Evolutionary conservation across 2,113 vertebrate genomes (phyloP), one percentile per base, ranked within the genome.

Genomic region (Osmerus eperlanus): DNA sequence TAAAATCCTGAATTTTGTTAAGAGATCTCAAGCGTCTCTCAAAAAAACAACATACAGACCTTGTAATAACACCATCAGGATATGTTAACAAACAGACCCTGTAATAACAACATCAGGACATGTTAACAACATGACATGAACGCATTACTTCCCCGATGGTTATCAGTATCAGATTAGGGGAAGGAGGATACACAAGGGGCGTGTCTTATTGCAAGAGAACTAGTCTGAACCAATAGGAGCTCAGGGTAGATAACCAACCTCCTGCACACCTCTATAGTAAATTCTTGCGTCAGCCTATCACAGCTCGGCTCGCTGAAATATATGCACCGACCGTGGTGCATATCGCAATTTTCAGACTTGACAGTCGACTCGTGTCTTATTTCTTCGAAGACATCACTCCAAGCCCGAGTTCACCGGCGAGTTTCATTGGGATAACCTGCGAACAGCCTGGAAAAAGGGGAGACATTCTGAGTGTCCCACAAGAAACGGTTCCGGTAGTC

Each of bases 281-380:
- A 32, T 14, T 59, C 9, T 64, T 25, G 25, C n/a, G 32, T 54
- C 73, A 79, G 54, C 78, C 76, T 73, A 78, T 78, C 71, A 68
- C n/a, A 28, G 47, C 28, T 51, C 11, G 18, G 4, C 52, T 36
- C 41, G 14, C 15, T 47, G 52, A 71, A 68, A 75, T 75, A 79
- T 79, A 79, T 78, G 53, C 15, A 67, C 73, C 69, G 73, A 67
- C 19, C 32, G 64, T 4, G 41, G 9, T 5, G 41, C 2, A 11
- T 74, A 36, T 61, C 25, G 15, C 55, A 56, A 11, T 56, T 56
- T 56, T 47, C 9, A 9, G 8, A 0, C 9, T 11, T 47, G 41
- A 47, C 41, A 47, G 41, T 47, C 8, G 41, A 47, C 8, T 47
- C 41, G 41, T 47, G 41, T 47, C 8, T 28, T 28, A 47, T 47